These are phyloP conservation scores for Poeciliopsis turneri DNA, from an alignment of 2,797 vertebrate species.

Conservation along the genomic window DNA sequence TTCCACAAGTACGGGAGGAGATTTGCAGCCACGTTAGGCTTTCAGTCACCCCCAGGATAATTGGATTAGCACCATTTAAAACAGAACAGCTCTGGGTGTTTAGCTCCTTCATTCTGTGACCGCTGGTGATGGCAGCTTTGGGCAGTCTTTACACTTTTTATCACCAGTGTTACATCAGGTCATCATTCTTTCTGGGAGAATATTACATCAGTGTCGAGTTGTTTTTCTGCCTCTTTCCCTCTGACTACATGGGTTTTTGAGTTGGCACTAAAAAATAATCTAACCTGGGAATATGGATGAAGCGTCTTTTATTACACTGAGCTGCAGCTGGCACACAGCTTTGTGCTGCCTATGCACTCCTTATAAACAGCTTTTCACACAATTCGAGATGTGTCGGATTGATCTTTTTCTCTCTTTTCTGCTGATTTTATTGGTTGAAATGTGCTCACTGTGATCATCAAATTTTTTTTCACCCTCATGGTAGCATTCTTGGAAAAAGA, in stretches of 20 bases:
- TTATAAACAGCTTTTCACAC: conserved; percentile 34
- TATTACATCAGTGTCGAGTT: conserved; percentile 44
- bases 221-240: conserved; percentile 15
- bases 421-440: conserved; percentile 48
- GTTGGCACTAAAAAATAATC: conserved; percentile 57
- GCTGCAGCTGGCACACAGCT: conserved; percentile 48
- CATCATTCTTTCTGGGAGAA: conserved; percentile 28
- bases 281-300: conserved; percentile 55
- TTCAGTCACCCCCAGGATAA: conserved; percentile 51
- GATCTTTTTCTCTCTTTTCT: conserved; percentile 11
- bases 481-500: conserved; percentile 37
- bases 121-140: conserved; percentile 3
- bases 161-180: conserved; percentile 52
- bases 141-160: conserved; percentile 32
- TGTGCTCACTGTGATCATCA: conserved; percentile 21
- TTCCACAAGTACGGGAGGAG: conserved; percentile 48
- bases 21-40: conserved; percentile 51
- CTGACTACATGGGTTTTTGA: conserved; percentile 34
- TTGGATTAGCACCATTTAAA: conserved; percentile 69
- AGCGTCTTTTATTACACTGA: conserved; percentile 51
- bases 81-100: conserved; percentile 47
- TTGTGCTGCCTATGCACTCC: conserved; percentile 15
- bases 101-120: conserved; percentile 35
- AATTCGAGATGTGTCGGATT: conserved; percentile 36
- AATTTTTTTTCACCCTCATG: conserved; percentile 31